These are phyloP conservation scores for Columba livia DNA, from an alignment of 2,113 vertebrate species.

Conservation along the genomic window DNA sequence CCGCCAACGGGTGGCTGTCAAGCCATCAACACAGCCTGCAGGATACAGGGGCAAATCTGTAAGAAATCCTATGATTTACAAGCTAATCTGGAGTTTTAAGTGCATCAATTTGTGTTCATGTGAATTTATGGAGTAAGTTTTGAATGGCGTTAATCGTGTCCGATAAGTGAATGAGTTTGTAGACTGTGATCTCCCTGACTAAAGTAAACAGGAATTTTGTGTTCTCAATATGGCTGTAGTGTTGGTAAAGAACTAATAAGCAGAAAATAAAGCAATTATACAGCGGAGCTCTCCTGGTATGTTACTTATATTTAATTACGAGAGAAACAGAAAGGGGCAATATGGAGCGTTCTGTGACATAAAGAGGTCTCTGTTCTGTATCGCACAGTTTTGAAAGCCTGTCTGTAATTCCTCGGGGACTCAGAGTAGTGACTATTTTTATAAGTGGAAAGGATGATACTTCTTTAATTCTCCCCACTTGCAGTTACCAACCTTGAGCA, in stretches of 20 bases:
- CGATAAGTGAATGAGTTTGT: conserved; percentile 78
- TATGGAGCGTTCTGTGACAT: background rate
- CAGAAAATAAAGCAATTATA: conserved; percentile 83
- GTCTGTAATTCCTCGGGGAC: background rate
- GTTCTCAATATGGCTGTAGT: conserved; percentile 81
- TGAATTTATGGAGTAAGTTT: conserved; percentile 75
- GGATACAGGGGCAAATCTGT: conserved; percentile 41
- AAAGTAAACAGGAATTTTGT: conserved; percentile 77
- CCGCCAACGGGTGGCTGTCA: conserved; percentile 17
- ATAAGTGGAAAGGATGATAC: background rate
- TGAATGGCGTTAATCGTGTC: conserved; percentile 77
- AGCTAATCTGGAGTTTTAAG: conserved; percentile 46
- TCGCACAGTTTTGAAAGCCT: background rate
- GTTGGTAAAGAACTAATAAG: conserved; percentile 81
- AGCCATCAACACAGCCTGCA: conserved; percentile 22
- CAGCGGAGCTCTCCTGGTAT: conserved; percentile 77
- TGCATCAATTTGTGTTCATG: conserved; percentile 72
- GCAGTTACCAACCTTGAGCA: background rate
- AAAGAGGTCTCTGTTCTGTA: conserved; percentile 13
- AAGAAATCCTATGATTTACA: conserved; percentile 8
- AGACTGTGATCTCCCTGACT: conserved; percentile 77
- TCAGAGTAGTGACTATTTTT: background rate
- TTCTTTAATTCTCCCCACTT: background rate
- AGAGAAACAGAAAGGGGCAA: conserved; percentile 55
- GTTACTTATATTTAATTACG: conserved; percentile 49